Conservation (phyloP, 2,888 invertebrate genomes). For the Xanthia togata region DNA sequence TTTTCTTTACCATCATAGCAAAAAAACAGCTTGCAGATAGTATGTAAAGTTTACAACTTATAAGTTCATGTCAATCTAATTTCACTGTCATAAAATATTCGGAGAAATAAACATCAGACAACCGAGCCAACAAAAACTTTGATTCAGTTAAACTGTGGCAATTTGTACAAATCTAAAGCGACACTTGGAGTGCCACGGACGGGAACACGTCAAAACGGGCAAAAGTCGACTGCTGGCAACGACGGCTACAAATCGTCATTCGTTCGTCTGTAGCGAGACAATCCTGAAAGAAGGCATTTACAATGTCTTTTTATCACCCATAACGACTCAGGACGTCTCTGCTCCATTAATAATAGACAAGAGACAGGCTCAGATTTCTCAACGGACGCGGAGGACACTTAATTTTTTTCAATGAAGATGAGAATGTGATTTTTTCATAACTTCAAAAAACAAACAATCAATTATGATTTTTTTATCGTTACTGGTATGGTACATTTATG, state of each 20-base stretch:
- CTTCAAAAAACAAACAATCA: too few relatives aligned
- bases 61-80: neutral
- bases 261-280: constrained; percentile 68
- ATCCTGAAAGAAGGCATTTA: constrained; percentile 69
- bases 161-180: neutral
- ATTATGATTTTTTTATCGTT: too few relatives aligned
- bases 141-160: neutral
- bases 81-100: neutral
- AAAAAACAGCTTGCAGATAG: too few relatives aligned
- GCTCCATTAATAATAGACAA: constrained; percentile 76
- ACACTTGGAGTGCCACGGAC: neutral
- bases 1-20: too few relatives aligned
- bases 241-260: constrained; percentile 71
- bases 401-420: too few relatives aligned
- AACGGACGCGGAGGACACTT: constrained; percentile 72
- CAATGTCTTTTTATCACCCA: constrained; percentile 77
- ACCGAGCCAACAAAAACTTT: neutral
- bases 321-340: constrained; percentile 71
- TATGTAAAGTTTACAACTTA: too few relatives aligned
- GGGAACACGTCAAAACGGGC: neutral
- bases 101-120: neutral
- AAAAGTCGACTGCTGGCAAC: constrained; percentile 50
- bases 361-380: constrained; percentile 71
- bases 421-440: too few relatives aligned
- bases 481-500: too few relatives aligned